Evolutionary conservation across 2,113 vertebrate species (phyloP).

Genomic region (Salvelinus namaycush): DNA sequence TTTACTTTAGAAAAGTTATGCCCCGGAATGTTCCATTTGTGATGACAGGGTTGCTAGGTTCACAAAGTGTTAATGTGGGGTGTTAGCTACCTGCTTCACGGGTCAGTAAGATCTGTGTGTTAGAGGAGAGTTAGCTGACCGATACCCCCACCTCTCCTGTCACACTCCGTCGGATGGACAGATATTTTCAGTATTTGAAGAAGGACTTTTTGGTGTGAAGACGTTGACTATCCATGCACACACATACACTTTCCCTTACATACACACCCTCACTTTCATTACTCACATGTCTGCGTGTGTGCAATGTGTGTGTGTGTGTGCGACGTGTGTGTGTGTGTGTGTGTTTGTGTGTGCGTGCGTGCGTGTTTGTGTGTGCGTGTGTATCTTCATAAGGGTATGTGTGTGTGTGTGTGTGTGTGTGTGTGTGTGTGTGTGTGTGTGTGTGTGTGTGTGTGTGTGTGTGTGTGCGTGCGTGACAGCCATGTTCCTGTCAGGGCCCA

Average conservation of each 20-base stretch:
- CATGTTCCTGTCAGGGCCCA: neutral
- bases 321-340: too few species aligned
- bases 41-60: neutral
- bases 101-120: neutral
- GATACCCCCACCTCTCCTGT: neutral
- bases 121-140: neutral
- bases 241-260: neutral
- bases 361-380: too few species aligned
- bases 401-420: too few species aligned
- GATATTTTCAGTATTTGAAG: slow-evolving; percentile 8
- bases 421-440: too few species aligned
- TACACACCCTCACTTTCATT: slow-evolving; percentile 1
- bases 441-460: too few species aligned
- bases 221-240: too few species aligned
- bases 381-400: too few species aligned
- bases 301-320: too few species aligned
- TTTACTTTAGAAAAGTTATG: neutral
- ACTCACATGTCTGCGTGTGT: neutral
- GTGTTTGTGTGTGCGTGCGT: too few species aligned
- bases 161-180: neutral
- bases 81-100: slow-evolving; percentile 11
- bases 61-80: neutral
- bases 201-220: neutral
- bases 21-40: slow-evolving; percentile 10
- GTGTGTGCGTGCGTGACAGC: slow-evolving; percentile 13